Evolutionary conservation across 2,888 invertebrate species (phyloP), one percentile per base, ranked within the genome.

Genomic region (Chaetoderma sp.): DNA sequence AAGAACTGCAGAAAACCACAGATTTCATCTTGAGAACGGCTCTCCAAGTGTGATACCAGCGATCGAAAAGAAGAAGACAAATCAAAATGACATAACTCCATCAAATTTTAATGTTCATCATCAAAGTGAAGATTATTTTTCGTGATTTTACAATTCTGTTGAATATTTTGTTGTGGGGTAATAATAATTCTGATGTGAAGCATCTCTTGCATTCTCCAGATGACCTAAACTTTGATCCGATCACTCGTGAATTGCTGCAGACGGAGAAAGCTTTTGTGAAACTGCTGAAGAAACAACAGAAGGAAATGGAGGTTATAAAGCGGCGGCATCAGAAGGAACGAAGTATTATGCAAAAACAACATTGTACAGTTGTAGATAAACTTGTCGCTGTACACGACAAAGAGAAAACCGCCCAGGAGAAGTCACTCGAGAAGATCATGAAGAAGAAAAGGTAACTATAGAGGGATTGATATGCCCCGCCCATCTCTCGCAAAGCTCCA

Each of bases 251-350:
- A 32, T 67, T 73, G 44, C 75, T 87, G 50, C 81, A 80, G 63
- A 74, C 73, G 42, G 83, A 84, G 68, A 86, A 85, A 71, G 71
- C 68, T 27, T 85, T 76, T 72, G 73, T 78, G 55, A 99, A 99
- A 88, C 92, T 94, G 36, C 91, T 94, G 52, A 93, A 96, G 80
- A 98, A 98, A 86, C 97, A 98, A 83, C 94, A 95, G 86, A 99
- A 99, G 83, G 98, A 99, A 47, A 58, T 83, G 57, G 98, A 98
- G 65, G 90, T 94, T 4, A 88, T 98, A 88, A 93, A 93, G 84
- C 98, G 97, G 85, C 92, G 93, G 62, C 98, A 98, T 80, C 90
- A 93, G 73, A 99, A 99, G 85, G 98, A 98, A 87, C 92, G 95
- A 84, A 89, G 93, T 81, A 88, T 92, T 30, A 90, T 98, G 84